Base-by-base conservation (phyloP, 2,113 vertebrate species). In the Meleagris gallopavo region DNA sequence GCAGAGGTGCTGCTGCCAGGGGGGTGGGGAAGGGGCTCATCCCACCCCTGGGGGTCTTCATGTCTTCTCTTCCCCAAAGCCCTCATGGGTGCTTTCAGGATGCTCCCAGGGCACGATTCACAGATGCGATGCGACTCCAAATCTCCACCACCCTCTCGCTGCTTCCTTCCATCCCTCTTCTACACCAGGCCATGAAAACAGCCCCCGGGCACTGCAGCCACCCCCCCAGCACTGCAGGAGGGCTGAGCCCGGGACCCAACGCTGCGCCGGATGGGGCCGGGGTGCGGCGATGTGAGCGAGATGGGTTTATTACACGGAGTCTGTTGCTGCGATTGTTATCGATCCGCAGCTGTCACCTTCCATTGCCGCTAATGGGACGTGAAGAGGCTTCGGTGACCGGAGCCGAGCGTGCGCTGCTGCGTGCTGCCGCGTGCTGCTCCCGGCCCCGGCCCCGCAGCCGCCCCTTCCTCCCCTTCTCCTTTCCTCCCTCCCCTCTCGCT, bases 261-360 rank as follows among this genome's bases (percentile, higher is more conserved):
- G 29, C 15, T 16, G 54, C 54, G 27, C 54, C 29, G 50, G 55
- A 1, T 1, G 73, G 24, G 34, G 81, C 77, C 21, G 32, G 36
- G 57, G n/a, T 22, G n/a, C 8, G 3, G 86, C 94, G 94, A 89
- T 46, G 83, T 82, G 94, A 94, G 91, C 27, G 80, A 93, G 95
- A 97, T 91, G 92, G 96, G 95, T 95, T 96, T 95, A 93, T 97
- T 95, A 96, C 90, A 41, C 24, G 83, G 94, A 94, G 89, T 83
- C 94, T 92, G 89, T 94, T 61, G 73, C 76, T 88, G 58, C 41
- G 46, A 96, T 94, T 95, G 96, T 67, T 84, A 94, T 96, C 76
- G 87, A 94, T 94, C 86, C 52, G 66, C 30, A 2, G 94, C 90
- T 96, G 96, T 95, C 97, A 96, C 92, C 94, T 96, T 86, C 89